These are phyloP conservation scores for Urechis unicinctus DNA, from an alignment of 2,888 invertebrate species.

Conservation along the genomic window DNA sequence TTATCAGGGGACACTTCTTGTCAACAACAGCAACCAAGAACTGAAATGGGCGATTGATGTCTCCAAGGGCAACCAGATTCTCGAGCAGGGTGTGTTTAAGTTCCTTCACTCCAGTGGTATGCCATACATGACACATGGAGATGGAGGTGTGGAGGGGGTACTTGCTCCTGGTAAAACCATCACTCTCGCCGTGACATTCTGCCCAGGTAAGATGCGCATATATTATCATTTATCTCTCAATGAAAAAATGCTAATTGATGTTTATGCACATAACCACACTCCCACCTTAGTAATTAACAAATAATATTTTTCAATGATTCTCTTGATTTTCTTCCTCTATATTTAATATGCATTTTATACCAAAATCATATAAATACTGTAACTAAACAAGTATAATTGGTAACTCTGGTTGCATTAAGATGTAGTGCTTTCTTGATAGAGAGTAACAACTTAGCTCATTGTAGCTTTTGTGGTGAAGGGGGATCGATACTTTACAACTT, in stretches of 20 bases:
- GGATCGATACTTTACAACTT: too few species aligned
- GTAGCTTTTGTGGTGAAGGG: too few species aligned
- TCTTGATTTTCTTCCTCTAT: background rate
- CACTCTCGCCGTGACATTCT: constrained; percentile 39
- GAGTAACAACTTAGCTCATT: too few species aligned
- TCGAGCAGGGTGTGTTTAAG: constrained; percentile 42
- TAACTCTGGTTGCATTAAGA: too few species aligned
- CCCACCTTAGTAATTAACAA: too few species aligned
- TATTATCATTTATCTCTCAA: background rate
- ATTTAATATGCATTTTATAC: too few species aligned
- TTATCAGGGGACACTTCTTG: constrained; percentile 33
- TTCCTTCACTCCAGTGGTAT: constrained; percentile 41
- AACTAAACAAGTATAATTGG: too few species aligned
- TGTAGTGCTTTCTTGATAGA: too few species aligned
- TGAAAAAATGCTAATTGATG: too few species aligned
- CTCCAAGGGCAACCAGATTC: constrained; percentile 22
- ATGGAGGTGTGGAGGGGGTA: constrained; percentile 35
- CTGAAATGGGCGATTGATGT: constrained; percentile 44
- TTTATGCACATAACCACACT: too few species aligned
- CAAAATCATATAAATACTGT: too few species aligned
- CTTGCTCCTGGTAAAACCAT: constrained; percentile 41
- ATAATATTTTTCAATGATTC: too few species aligned
- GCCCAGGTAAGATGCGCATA: constrained; percentile 32
- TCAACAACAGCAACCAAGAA: constrained; percentile 39
- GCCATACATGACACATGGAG: constrained; percentile 33